phyloP scores from a whole-genome alignment of 2,113 vertebrate genomes.

The Tenrec ecaudatus region DNA sequence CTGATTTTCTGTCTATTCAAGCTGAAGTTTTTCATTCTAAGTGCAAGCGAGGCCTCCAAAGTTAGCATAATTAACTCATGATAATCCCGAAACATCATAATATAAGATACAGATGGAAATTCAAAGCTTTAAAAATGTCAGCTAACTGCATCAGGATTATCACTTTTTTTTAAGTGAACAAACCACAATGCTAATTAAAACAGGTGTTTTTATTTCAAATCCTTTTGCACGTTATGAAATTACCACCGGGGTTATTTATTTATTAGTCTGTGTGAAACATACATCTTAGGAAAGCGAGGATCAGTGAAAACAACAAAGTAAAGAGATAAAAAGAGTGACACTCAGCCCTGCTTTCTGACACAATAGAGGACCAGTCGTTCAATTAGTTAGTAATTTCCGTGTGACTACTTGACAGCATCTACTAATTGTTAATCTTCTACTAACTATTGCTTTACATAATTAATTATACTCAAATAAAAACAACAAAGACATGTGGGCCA shows the following conservation, averaged over 20 bases:
- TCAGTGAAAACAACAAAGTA: conserved; percentile 80
- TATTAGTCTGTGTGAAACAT: conserved; percentile 84
- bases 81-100: conserved; percentile 89
- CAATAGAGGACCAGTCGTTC: conserved; percentile 95
- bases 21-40: conserved; percentile 91
- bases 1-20: conserved; percentile 90
- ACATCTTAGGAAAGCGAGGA: conserved; percentile 75
- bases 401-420: conserved; percentile 95
- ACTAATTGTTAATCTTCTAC: conserved; percentile 96
- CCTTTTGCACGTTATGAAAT: conserved; percentile 83
- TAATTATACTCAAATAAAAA: conserved; percentile 94
- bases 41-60: conserved; percentile 89
- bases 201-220: conserved; percentile 89
- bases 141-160: conserved; percentile 87
- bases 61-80: conserved; percentile 91
- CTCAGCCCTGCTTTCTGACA: conserved; percentile 88
- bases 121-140: conserved; percentile 90
- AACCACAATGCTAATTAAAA: conserved; percentile 89
- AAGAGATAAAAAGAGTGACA: conserved; percentile 85
- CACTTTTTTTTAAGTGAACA: conserved; percentile 82
- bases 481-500: conserved; percentile 91
- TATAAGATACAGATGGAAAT: conserved; percentile 90
- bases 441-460: conserved; percentile 96
- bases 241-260: conserved; percentile 84
- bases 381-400: conserved; percentile 96